These are phyloP conservation scores for Merluccius polli DNA, from an alignment of 2,797 vertebrate species.

Conservation along the genomic window DNA sequence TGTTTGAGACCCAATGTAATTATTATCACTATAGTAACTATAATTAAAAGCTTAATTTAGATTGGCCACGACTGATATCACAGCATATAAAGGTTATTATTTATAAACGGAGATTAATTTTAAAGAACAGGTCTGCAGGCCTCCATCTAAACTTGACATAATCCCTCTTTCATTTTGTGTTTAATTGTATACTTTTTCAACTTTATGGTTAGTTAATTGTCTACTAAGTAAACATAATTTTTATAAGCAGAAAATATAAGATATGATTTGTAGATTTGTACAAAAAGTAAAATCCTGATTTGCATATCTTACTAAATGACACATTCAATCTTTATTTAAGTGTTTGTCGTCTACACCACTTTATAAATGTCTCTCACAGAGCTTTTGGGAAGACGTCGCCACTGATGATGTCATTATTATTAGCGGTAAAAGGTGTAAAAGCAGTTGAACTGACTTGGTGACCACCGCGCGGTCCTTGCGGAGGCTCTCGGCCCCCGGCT, in stretches of 20 bases:
- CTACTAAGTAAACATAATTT: background rate
- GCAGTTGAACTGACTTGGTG: conserved; percentile 78
- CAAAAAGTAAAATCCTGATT: background rate
- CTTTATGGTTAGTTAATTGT: background rate
- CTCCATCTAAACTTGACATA: background rate
- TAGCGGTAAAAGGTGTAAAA: background rate
- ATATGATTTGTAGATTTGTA: background rate
- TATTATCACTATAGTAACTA: conserved; percentile 1
- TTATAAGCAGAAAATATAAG: too few relatives aligned
- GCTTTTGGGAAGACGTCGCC: background rate
- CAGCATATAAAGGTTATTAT: background rate
- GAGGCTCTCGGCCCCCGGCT: conserved; percentile 87
- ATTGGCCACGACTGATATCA: background rate
- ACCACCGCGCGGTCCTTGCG: conserved; percentile 81
- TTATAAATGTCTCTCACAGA: background rate
- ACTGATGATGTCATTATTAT: background rate
- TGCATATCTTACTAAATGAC: background rate
- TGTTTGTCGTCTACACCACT: too few relatives aligned
- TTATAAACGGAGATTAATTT: background rate
- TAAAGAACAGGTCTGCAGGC: background rate
- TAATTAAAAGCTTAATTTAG: background rate
- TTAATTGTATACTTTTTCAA: background rate
- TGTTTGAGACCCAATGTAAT: background rate
- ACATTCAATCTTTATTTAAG: background rate
- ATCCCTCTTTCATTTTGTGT: background rate